Evolutionary conservation across 2,888 invertebrate genomes (phyloP).

Genomic region (Drosophila barbarae): DNA sequence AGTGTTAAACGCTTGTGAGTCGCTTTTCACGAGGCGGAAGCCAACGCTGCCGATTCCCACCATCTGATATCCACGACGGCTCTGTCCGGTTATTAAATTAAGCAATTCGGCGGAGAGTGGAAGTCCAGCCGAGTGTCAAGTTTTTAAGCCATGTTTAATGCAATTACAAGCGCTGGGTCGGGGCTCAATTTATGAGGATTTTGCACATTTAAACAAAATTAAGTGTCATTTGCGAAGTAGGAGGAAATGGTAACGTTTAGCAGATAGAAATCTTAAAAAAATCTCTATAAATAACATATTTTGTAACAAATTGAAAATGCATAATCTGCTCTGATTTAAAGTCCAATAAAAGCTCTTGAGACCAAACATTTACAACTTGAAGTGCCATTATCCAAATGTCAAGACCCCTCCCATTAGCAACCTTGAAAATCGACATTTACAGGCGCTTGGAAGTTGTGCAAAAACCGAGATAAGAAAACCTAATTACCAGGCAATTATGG

Average conservation of each 20-base stretch:
- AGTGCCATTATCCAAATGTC: background rate
- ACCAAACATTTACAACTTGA: background rate
- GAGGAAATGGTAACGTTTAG: conserved; percentile 7
- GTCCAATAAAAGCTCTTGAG: background rate
- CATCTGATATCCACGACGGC: conserved; percentile 34
- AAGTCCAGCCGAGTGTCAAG: conserved; percentile 31
- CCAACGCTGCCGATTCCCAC: conserved; percentile 24
- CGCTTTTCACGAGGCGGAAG: conserved; percentile 61
- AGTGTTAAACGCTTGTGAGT: conserved; percentile 48
- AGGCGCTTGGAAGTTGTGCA: conserved; percentile 7
- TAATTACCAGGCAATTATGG: conserved; percentile 31
- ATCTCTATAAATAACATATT: background rate
- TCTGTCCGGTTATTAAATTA: conserved; percentile 48
- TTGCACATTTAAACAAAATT: conserved; percentile 13
- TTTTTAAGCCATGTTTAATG: conserved; percentile 29
- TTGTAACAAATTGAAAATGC: background rate
- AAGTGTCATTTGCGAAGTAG: background rate
- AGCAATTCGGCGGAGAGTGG: conserved; percentile 32
- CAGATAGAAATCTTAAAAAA: background rate
- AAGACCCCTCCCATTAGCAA: conserved; percentile 2
- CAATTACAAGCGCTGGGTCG: conserved; percentile 32
- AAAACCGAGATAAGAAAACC: conserved; percentile 15
- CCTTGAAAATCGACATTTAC: conserved; percentile 26
- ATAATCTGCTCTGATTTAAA: background rate
- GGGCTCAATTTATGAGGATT: conserved; percentile 21